Evolutionary conservation across 2,113 vertebrate species (phyloP).

Genomic region (Microtus pennsylvanicus): DNA sequence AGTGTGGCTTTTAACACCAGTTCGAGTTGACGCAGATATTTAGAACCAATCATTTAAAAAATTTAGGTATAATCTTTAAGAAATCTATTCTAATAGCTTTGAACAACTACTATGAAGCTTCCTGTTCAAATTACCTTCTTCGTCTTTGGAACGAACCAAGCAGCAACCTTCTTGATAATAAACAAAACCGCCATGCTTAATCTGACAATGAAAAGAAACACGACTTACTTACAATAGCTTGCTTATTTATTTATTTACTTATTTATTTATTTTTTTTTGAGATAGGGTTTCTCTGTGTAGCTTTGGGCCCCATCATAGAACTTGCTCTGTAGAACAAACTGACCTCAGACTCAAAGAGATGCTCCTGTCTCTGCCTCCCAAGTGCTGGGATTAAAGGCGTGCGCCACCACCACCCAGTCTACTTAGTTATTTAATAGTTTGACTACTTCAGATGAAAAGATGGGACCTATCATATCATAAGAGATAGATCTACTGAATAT

Average conservation of each 20-base stretch:
- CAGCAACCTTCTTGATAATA: conserved; percentile 92
- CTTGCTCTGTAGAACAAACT: no score
- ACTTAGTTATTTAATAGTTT: conserved; percentile 31
- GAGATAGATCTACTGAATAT: neutral
- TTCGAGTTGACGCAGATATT: neutral
- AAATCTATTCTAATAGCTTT: neutral
- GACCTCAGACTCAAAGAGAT: no score
- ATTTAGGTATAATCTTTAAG: neutral
- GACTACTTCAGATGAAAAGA: conserved; percentile 24
- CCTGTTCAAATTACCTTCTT: conserved; percentile 77
- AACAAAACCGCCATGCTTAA: conserved; percentile 88
- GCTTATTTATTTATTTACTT: no score
- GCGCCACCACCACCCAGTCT: no score
- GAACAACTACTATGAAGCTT: conserved; percentile 25
- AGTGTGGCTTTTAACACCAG: neutral
- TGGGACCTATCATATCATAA: conserved; percentile 12
- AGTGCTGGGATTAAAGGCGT: no score
- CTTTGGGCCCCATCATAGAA: no score
- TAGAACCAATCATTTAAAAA: conserved; percentile 39
- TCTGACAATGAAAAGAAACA: conserved; percentile 84
- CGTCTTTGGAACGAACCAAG: conserved; percentile 89
- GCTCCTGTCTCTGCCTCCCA: no score
- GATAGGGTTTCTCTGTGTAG: no score
- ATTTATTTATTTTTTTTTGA: no score
- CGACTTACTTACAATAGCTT: conserved; percentile 3